Conservation (phyloP, 2,797 vertebrate genomes). For the Prionace glauca region DNA sequence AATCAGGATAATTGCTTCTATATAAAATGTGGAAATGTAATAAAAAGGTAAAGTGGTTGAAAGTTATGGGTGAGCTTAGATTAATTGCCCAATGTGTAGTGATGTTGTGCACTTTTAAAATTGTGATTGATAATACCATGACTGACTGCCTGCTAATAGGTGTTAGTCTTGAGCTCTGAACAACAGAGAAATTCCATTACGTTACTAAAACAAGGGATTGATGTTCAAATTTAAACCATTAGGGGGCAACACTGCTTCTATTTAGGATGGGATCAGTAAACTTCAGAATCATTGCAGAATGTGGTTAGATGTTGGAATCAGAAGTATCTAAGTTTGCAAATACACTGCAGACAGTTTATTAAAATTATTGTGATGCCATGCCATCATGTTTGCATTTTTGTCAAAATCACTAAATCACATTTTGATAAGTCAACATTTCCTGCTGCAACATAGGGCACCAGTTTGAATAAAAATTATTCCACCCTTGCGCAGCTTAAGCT, state of each 20-base stretch:
- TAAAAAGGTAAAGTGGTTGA: slow-evolving; percentile 31
- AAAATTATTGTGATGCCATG: background rate
- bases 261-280: slow-evolving; percentile 42
- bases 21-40: slow-evolving; percentile 35
- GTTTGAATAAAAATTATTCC: background rate
- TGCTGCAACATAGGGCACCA: background rate
- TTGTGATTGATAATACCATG: slow-evolving; percentile 35
- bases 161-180: slow-evolving; percentile 26
- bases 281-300: slow-evolving; percentile 24
- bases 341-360: background rate
- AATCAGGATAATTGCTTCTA: slow-evolving; percentile 26
- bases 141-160: slow-evolving; percentile 28
- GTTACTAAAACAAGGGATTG: background rate
- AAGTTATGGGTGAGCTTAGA: slow-evolving; percentile 32
- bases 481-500: background rate
- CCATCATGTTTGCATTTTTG: background rate
- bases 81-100: slow-evolving; percentile 31
- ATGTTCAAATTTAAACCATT: slow-evolving; percentile 53
- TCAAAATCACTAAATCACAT: background rate
- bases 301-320: background rate
- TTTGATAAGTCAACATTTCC: background rate
- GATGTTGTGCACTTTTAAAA: slow-evolving; percentile 32
- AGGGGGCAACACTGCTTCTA: slow-evolving; percentile 89
- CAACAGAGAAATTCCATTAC: slow-evolving; percentile 33
- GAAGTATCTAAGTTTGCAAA: background rate